Percentiles rank a stretch among this genome's conserved stretches.
phyloP scores from a whole-genome alignment of 2,797 vertebrate genomes.

The Cottoperca gobio region DNA sequence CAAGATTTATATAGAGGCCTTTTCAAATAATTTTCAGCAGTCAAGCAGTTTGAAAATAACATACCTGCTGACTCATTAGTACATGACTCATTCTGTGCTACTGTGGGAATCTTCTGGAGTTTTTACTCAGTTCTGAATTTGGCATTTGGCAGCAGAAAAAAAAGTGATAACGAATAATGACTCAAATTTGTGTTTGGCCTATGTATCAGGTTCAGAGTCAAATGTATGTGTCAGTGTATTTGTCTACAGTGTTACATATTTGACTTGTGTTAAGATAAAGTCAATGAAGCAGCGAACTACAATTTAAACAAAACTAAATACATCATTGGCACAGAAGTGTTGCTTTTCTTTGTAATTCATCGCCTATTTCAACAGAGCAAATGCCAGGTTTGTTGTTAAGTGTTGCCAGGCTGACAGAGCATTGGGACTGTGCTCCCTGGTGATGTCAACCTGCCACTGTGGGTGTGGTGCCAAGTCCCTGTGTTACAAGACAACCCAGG shows the following conservation, averaged over 20 bases:
- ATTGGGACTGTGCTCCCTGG: slow-evolving; percentile 35
- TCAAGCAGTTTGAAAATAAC: slow-evolving; percentile 51
- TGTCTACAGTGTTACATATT: slow-evolving; percentile 28
- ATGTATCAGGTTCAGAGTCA: slow-evolving; percentile 42
- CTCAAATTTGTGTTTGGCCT: slow-evolving; percentile 44
- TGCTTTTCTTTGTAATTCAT: background rate
- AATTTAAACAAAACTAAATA: background rate
- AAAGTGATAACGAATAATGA: slow-evolving; percentile 50
- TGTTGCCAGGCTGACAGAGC: slow-evolving; percentile 51
- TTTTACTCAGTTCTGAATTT: slow-evolving; percentile 19
- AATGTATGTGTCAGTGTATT: slow-evolving; percentile 16
- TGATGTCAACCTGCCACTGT: slow-evolving; percentile 65
- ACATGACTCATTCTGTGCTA: slow-evolving; percentile 30
- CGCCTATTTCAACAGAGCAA: slow-evolving; percentile 2
- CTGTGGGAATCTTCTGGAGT: slow-evolving; percentile 22
- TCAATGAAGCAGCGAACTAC: background rate
- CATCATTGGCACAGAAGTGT: background rate
- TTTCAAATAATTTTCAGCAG: slow-evolving; percentile 19
- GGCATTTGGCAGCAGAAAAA: slow-evolving; percentile 22
- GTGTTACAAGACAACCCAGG: slow-evolving; percentile 58
- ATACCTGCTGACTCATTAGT: slow-evolving; percentile 59
- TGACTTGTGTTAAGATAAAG: background rate
- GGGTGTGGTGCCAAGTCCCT: slow-evolving; percentile 67
- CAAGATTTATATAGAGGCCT: slow-evolving; percentile 32
- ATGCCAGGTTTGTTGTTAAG: slow-evolving; percentile 27